A percentile compares a stretch with the other conserved stretches of the same genome.
Evolutionary conservation across 2,113 vertebrate genomes (phyloP).

Genomic region (Eonycteris spelaea): DNA sequence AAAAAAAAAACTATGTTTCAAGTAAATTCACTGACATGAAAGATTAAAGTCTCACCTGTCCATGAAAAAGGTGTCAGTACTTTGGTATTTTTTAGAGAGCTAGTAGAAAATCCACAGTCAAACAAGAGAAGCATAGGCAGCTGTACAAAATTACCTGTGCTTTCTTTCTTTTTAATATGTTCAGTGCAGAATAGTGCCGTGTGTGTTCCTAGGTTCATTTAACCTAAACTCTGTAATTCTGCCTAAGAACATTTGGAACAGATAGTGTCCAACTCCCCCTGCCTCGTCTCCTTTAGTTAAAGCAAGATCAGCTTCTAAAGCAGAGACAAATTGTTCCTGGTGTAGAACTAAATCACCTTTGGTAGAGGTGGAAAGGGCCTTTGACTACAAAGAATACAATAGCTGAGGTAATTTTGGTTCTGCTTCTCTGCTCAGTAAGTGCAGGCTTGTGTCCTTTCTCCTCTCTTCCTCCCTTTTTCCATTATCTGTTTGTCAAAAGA

Average conservation of each 20-base stretch:
- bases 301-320: not conserved
- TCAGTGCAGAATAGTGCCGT: not conserved
- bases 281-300: not conserved
- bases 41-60: not conserved
- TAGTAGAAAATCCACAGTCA: not conserved
- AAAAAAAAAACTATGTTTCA: not conserved
- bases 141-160: not conserved
- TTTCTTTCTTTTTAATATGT: not conserved
- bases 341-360: not conserved
- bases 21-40: not conserved
- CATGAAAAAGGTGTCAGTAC: not conserved
- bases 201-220: not conserved
- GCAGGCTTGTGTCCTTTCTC: not conserved
- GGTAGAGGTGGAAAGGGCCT: not conserved
- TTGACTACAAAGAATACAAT: not conserved
- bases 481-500: conserved; percentile 28
- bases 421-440: not conserved
- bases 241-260: not conserved
- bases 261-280: not conserved
- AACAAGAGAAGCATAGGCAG: not conserved
- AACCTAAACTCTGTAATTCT: not conserved
- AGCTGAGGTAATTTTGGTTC: conserved; percentile 24
- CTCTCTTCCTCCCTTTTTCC: not conserved
- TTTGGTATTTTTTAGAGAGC: not conserved
- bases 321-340: not conserved